Base-by-base conservation (phyloP, 2,113 vertebrate genomes). In the Corythoichthys intestinalis region DNA sequence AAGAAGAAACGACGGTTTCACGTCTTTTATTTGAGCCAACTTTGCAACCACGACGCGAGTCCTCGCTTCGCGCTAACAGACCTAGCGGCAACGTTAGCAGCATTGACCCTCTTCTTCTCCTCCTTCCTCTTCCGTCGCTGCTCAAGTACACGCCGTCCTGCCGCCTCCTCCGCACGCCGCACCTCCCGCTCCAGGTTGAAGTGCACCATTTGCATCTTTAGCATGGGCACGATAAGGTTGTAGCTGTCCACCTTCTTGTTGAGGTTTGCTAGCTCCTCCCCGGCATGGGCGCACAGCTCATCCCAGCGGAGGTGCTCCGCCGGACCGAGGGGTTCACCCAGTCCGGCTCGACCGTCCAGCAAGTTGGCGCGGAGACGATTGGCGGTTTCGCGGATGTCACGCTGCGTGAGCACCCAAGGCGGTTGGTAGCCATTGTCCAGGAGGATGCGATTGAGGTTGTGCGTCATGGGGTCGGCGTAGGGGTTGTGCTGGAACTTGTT, bases 371-470 rank as follows among this genome's bases (percentile, higher is more conserved):
- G 86, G 17, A 98, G 86, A 13, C 72, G 72, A 52, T 88, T 87
- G 2, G 93, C 87, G 5, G 88, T 91, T 71, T 96, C 93, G 0
- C 93, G 87, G 81, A 99, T 98, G 83, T 98, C 95, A 28, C 95
- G 95, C 75, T 98, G 95, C 65, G 92, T 80, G 65, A 95, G 79
- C 57, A 98, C 95, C 96, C 96, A 98, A 66, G 96, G 88, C 0
- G 96, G 96, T 79, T 98, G 96, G 86, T 98, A 99, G 0, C 97
- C 96, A 0, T 98, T 99, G 80, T 98, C 96, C 28, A 97, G 94
- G 73, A 99, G 89, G 83, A 99, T 98, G 76, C 96, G 93, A 83
- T 99, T 99, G 72, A 98, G 90, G 88, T 98, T 99, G 88, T 98
- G 96, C 17, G 95, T 97, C 95, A 96, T 96, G n/a, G 96, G 96